Percentiles rank a stretch among this genome's conserved stretches.
Evolutionary conservation across 2,797 vertebrate genomes (phyloP).

Genomic region (Notolepis coatsorum): DNA sequence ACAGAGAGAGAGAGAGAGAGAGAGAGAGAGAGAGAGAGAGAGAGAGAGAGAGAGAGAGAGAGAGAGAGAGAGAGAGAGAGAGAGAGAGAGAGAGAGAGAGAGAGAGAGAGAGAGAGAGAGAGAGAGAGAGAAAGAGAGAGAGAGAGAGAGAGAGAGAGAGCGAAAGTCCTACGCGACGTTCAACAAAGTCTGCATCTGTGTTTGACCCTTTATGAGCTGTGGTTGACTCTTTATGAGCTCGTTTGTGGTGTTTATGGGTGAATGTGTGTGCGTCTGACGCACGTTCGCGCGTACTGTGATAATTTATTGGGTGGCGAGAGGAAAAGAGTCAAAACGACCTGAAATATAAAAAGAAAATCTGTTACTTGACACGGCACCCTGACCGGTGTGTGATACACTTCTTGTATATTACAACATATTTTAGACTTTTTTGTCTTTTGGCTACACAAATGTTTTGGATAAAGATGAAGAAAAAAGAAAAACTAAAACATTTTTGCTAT

Average conservation of each 20-base stretch:
- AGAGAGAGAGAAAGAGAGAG: constrained; percentile 9
- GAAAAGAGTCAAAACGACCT: constrained; percentile 63
- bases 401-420: constrained; percentile 69
- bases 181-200: constrained; percentile 44
- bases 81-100: no score
- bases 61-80: background rate
- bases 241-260: constrained; percentile 49
- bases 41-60: constrained; percentile 13
- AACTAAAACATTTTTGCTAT: constrained; percentile 30
- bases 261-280: constrained; percentile 35
- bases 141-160: constrained; percentile 19
- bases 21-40: constrained; percentile 4
- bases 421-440: constrained; percentile 50
- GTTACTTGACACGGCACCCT: constrained; percentile 82
- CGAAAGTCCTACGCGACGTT: constrained; percentile 54
- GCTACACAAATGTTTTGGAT: constrained; percentile 64
- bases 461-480: constrained; percentile 59
- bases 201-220: constrained; percentile 33
- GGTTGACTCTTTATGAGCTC: constrained; percentile 35
- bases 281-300: constrained; percentile 82
- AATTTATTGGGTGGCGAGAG: constrained; percentile 78
- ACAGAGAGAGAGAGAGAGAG: constrained; percentile 29
- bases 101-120: constrained; percentile 21
- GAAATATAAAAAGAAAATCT: constrained; percentile 67
- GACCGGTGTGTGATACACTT: constrained; percentile 77